Conservation (phyloP, 2,888 invertebrate species). For the Caenorhabditis macrosperma region DNA sequence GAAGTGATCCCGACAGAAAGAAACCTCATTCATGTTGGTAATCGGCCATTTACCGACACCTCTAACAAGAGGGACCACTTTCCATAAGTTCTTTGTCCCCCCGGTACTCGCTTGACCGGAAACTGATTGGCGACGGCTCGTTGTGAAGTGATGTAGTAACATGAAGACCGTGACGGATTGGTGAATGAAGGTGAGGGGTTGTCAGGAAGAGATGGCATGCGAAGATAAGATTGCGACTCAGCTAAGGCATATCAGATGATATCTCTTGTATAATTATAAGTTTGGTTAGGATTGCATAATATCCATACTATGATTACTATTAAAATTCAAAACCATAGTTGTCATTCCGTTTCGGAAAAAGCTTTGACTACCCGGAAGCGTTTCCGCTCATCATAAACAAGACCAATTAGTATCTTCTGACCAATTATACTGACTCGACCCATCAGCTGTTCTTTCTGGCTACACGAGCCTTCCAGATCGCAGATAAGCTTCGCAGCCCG, state of each 20-base stretch:
- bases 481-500: slow-evolving; percentile 23
- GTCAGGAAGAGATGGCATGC: not conserved
- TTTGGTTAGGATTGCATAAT: not conserved
- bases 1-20: slow-evolving; percentile 12
- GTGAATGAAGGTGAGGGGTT: not conserved
- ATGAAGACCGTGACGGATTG: not conserved
- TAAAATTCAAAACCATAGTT: too few species aligned
- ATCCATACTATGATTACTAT: not conserved
- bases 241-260: not conserved
- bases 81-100: not conserved
- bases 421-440: too few species aligned
- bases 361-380: too few species aligned
- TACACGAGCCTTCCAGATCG: not conserved
- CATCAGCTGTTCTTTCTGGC: too few species aligned
- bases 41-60: slow-evolving; percentile 6
- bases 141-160: slow-evolving; percentile 1
- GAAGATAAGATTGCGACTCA: not conserved
- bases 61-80: not conserved
- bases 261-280: not conserved
- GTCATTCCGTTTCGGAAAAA: too few species aligned
- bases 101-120: not conserved
- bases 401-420: too few species aligned
- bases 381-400: too few species aligned
- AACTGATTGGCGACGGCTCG: not conserved
- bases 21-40: not conserved